These are phyloP conservation scores for Carabus problematicus DNA, from an alignment of 2,888 invertebrate genomes.

Conservation along the genomic window DNA sequence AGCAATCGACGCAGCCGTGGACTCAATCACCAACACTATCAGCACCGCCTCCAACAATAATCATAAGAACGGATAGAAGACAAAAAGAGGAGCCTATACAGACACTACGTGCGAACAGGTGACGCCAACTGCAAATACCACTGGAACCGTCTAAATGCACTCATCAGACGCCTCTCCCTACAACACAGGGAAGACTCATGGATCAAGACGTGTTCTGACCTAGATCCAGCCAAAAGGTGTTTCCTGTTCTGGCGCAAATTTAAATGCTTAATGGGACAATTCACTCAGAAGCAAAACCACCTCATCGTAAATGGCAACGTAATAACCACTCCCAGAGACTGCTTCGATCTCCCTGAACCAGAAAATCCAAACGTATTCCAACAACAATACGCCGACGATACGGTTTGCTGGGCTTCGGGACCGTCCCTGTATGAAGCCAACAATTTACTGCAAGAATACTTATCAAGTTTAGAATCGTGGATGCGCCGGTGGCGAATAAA, in stretches of 20 bases:
- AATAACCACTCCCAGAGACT: background rate
- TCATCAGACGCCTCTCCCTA: background rate
- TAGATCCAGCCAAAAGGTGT: background rate
- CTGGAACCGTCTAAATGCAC: conserved; percentile 19
- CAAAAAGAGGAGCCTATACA: background rate
- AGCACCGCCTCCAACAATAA: background rate
- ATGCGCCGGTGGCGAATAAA: conserved; percentile 8
- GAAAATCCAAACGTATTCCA: background rate
- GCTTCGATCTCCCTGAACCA: background rate
- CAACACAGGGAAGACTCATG: background rate
- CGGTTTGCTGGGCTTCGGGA: background rate
- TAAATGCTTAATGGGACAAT: background rate
- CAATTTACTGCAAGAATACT: background rate
- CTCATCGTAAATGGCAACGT: background rate
- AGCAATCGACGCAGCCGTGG: too few relatives aligned
- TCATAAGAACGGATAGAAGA: background rate
- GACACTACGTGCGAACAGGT: background rate
- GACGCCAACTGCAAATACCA: conserved; percentile 2
- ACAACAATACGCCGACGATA: conserved; percentile 21
- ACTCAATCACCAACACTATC: background rate
- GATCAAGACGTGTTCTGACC: too few relatives aligned
- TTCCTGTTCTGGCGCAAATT: background rate
- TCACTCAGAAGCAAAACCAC: background rate
- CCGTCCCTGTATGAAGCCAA: background rate
- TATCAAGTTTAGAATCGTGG: background rate